A percentile compares a stretch with the other conserved stretches of the same genome.
Conservation (phyloP, 2,113 vertebrate genomes). For the Phasianus colchicus region DNA sequence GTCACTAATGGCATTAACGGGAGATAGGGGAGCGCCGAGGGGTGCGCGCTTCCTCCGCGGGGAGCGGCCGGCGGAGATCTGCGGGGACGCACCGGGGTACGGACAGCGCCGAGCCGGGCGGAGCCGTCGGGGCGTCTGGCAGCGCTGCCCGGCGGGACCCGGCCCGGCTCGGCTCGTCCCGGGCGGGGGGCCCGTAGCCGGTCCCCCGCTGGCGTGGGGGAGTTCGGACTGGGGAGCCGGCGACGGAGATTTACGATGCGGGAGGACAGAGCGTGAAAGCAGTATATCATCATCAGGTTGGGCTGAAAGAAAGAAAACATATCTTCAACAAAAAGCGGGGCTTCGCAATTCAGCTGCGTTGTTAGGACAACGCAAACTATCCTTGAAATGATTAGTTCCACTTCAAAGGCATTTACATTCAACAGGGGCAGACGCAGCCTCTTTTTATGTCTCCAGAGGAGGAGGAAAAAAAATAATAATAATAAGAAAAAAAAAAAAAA, state of each 20-base stretch:
- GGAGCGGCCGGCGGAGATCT: neutral
- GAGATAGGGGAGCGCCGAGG: slow-evolving; percentile 69
- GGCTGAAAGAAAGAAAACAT: slow-evolving; percentile 98
- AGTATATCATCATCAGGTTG: slow-evolving; percentile 96
- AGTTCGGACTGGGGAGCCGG: slow-evolving; percentile 80
- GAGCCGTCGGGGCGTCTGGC: neutral
- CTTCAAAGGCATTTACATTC: slow-evolving; percentile 99
- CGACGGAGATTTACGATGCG: slow-evolving; percentile 88
- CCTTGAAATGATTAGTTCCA: slow-evolving; percentile 99
- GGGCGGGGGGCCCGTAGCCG: slow-evolving; percentile 57
- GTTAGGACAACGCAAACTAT: slow-evolving; percentile 99
- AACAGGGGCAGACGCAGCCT: slow-evolving; percentile 90
- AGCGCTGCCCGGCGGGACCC: neutral
- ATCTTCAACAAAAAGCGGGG: slow-evolving; percentile 93
- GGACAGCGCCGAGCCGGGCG: neutral
- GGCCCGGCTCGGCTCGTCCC: neutral
- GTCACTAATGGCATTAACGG: slow-evolving; percentile 77
- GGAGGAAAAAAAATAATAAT: slow-evolving; percentile 26
- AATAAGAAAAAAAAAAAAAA: neutral
- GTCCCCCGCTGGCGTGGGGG: slow-evolving; percentile 87
- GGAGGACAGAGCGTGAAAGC: slow-evolving; percentile 97
- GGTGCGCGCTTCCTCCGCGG: neutral
- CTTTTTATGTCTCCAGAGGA: slow-evolving; percentile 90
- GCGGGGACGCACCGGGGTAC: neutral
- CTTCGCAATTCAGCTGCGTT: slow-evolving; percentile 96